phyloP scores from a whole-genome alignment of 2,888 invertebrate species.

The Campaea margaritaria region DNA sequence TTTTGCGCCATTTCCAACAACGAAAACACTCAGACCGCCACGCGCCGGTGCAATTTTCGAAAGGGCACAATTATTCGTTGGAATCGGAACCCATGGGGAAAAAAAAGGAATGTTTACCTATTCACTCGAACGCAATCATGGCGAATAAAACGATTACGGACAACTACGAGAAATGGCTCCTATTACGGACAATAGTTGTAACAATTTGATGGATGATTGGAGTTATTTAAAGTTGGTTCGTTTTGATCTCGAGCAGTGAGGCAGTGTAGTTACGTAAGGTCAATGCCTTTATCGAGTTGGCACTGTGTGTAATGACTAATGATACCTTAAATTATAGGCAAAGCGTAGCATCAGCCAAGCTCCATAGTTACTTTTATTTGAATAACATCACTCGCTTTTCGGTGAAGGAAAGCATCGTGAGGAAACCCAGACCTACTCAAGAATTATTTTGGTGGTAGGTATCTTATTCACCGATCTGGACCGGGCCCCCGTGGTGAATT shows the following conservation, averaged over 20 bases:
- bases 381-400: too few species aligned
- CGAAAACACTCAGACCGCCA: slow-evolving; percentile 75
- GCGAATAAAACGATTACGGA: slow-evolving; percentile 71
- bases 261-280: slow-evolving; percentile 18
- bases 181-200: slow-evolving; percentile 53
- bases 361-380: neutral
- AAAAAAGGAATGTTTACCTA: slow-evolving; percentile 70
- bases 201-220: slow-evolving; percentile 45
- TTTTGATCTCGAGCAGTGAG: slow-evolving; percentile 40
- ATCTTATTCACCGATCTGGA: too few species aligned
- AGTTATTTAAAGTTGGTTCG: slow-evolving; percentile 41
- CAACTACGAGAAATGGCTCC: slow-evolving; percentile 56
- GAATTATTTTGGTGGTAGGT: too few species aligned
- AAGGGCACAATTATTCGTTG: slow-evolving; percentile 67
- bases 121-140: slow-evolving; percentile 71
- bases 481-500: too few species aligned
- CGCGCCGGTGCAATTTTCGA: slow-evolving; percentile 70
- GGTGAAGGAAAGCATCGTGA: too few species aligned
- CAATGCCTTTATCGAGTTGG: slow-evolving; percentile 16
- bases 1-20: slow-evolving; percentile 36
- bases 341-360: too few species aligned
- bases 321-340: too few species aligned
- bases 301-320: slow-evolving; percentile 3
- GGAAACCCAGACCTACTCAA: too few species aligned
- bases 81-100: slow-evolving; percentile 64